Percentiles rank a stretch among this genome's conserved stretches.
phyloP scores from a whole-genome alignment of 37 sponge, comb jelly and placozoan species.

The Ianthella basta region DNA sequence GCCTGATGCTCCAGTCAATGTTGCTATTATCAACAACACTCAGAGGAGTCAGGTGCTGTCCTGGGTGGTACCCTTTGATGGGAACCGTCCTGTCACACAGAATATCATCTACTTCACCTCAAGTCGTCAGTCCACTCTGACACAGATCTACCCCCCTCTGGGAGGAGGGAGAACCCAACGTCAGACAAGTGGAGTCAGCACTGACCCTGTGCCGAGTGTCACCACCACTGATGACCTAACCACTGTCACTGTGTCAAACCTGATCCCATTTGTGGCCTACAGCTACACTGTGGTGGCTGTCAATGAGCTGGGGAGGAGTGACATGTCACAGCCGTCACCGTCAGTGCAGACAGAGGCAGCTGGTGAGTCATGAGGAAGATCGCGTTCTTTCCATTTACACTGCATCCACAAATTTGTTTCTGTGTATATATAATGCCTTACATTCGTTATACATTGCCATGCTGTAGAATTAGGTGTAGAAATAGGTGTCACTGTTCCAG shows the following conservation, averaged over 20 bases:
- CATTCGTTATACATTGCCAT: too few species aligned
- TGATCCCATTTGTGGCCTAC: constrained; percentile 65
- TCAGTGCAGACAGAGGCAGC: constrained; percentile 44
- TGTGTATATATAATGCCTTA: too few species aligned
- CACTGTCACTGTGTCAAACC: not conserved
- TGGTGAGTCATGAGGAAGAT: constrained; percentile 44
- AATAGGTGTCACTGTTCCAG: too few species aligned
- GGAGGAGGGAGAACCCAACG: not conserved
- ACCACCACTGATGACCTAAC: constrained; percentile 49
- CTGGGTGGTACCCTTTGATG: constrained; percentile 64
- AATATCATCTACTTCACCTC: constrained; percentile 35
- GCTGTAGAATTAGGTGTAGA: too few species aligned
- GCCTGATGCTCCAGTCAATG: constrained; percentile 59
- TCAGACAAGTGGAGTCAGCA: not conserved
- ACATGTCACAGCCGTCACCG: constrained; percentile 26
- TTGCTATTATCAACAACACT: not conserved
- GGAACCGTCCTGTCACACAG: constrained; percentile 50
- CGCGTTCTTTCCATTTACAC: not conserved
- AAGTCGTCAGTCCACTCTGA: not conserved
- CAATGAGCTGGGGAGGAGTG: constrained; percentile 59
- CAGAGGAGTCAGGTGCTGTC: constrained; percentile 39
- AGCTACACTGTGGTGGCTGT: constrained; percentile 52
- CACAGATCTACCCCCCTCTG: not conserved
- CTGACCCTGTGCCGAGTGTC: not conserved
- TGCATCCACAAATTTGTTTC: too few species aligned